Conservation (phyloP, 1,140 invertebrate genomes). For the Trinorchestia longiramus region DNA sequence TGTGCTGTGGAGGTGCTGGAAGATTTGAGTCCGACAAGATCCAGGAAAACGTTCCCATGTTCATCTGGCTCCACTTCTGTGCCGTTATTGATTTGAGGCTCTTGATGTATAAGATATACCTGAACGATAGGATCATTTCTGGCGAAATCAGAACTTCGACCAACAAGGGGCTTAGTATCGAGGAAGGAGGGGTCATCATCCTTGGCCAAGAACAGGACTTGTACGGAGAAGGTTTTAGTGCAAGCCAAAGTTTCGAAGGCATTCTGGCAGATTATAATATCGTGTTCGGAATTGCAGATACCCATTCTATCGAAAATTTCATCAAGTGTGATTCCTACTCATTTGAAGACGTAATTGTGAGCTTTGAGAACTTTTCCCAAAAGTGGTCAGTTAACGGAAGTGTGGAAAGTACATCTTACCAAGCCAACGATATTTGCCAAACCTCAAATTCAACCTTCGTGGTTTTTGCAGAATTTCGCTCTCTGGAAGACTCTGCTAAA, state of each 20-base stretch:
- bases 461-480: conserved; percentile 62
- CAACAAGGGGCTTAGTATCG: conserved; percentile 29
- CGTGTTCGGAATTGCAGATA: conserved; percentile 33
- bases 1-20: conserved; percentile 62
- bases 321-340: conserved; percentile 36
- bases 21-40: conserved; percentile 37
- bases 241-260: conserved; percentile 61
- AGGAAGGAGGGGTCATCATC: conserved; percentile 61
- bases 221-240: conserved; percentile 56
- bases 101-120: conserved; percentile 4
- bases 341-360: conserved; percentile 44
- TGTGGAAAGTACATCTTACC: not conserved
- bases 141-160: conserved; percentile 51
- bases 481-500: conserved; percentile 51
- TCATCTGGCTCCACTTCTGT: conserved; percentile 60
- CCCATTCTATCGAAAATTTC: conserved; percentile 56
- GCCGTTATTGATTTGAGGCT: conserved; percentile 57
- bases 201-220: conserved; percentile 64
- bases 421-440: conserved; percentile 49
- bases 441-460: conserved; percentile 25
- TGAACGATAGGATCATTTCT: conserved; percentile 32
- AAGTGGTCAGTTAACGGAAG: conserved; percentile 59
- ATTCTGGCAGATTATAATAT: conserved; percentile 58
- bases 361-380: conserved; percentile 32
- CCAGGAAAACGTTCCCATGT: conserved; percentile 33